Evolutionary conservation across 2,113 vertebrate genomes (phyloP).

Genomic region (Hylia prasina): DNA sequence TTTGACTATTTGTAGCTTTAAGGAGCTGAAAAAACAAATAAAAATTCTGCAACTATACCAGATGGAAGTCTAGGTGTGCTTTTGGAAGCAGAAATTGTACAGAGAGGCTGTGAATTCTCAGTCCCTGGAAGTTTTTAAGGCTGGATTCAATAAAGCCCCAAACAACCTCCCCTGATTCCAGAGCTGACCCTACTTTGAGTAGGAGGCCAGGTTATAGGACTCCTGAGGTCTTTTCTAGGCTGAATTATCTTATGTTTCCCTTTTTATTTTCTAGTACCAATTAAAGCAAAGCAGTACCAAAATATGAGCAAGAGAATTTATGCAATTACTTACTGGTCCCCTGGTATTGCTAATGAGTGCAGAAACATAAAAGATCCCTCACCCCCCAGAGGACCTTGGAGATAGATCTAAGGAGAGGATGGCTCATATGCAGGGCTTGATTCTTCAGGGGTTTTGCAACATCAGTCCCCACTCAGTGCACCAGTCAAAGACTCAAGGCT

Average conservation of each 20-base stretch:
- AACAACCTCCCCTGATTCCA: neutral
- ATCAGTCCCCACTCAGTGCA: neutral
- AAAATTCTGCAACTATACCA: neutral
- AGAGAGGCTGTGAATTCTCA: neutral
- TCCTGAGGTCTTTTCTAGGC: neutral
- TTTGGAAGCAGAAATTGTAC: neutral
- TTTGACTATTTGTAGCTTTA: neutral
- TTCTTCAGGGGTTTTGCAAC: neutral
- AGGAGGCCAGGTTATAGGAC: neutral
- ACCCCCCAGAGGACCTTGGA: neutral
- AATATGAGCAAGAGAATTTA: neutral
- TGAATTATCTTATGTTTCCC: neutral
- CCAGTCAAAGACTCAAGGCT: neutral
- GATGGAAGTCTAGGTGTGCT: neutral
- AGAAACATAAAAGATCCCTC: neutral
- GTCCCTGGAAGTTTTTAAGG: neutral
- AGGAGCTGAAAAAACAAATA: neutral
- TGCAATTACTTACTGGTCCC: neutral
- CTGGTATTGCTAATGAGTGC: neutral
- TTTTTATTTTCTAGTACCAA: neutral
- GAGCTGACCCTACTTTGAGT: neutral
- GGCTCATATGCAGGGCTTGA: neutral
- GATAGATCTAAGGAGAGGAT: neutral
- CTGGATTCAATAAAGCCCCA: neutral
- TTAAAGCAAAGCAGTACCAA: neutral